Evolutionary conservation across 2,888 invertebrate genomes (phyloP), one percentile per base, ranked within the genome.

Genomic region (Baccha elongata): DNA sequence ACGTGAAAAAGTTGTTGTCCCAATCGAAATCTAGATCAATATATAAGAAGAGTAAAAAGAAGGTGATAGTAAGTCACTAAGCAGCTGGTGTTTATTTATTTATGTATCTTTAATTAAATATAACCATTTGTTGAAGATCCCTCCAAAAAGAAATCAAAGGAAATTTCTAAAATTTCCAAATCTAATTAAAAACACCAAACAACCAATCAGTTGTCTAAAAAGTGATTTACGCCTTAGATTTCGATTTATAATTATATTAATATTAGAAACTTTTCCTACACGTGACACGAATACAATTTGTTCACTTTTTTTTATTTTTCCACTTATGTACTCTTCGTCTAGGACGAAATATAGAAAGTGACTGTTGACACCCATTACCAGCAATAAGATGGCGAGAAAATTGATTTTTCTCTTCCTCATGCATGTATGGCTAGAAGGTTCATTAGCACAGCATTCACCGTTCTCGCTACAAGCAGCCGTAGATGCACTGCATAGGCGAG

Each of bases 391-490:
- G 79, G 81, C 71, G 71, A 84, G 84, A 50, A 73, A 85, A 67
- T 75, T 86, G 60, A 64, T 86, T 58, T 78, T 86, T 69, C 62
- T 86, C 29, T 67, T 83, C 40, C 67, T 84, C 8, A 65, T 78
- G 13, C 46, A 85, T 7, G 81, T 80, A 76, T 76, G 76, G 64
- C 67, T 65, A 15, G 75, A 73, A 26, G 48, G 73, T 50, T 79
- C 78, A 74, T 67, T 78, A 73, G 85, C 84, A 52, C 86, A 86
- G 68, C 85, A 84, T 69, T 86, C 90, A 19, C 86, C 88, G 48
- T 90, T 87, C 79, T 90, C 90, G 1, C 86, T 91, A 35, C 90
- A 90, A 86, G 89, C 89, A 21, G 91, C 91, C 3, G 90, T 91
- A 42, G 91, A 91, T 85, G 91, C 91, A 69, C 85, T 91, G 73